These are phyloP conservation scores for Buteo buteo DNA, from an alignment of 2,113 vertebrate species.

Conservation along the genomic window DNA sequence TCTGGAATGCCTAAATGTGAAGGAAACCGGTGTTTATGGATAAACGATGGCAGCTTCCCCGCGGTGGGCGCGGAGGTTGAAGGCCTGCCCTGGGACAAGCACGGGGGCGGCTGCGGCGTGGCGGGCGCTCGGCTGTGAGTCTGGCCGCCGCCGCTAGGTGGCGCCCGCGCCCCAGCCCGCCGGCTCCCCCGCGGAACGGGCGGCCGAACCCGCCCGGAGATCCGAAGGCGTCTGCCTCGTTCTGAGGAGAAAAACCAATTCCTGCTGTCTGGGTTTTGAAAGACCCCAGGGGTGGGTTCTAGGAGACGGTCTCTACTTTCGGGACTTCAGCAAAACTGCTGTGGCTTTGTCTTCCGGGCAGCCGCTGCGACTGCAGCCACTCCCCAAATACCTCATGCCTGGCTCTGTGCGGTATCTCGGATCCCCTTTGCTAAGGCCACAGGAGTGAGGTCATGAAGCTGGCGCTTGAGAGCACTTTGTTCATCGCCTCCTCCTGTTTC, in stretches of 20 bases:
- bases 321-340: rapidly evolving
- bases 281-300: rapidly evolving
- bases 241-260: rapidly evolving
- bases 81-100: too few species aligned
- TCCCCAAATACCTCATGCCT: background rate
- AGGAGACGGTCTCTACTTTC: rapidly evolving
- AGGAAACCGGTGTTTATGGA: rapidly evolving
- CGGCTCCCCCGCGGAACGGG: background rate
- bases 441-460: background rate
- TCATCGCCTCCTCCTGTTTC: background rate
- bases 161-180: background rate
- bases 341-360: background rate
- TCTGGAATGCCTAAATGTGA: background rate
- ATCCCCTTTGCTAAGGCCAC: background rate
- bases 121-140: background rate
- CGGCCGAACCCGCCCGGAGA: background rate
- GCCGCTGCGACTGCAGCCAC: background rate
- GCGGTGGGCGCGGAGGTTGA: too few species aligned
- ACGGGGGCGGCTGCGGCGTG: background rate
- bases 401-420: rapidly evolving
- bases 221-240: rapidly evolving
- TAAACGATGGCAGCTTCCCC: rapidly evolving
- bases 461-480: background rate
- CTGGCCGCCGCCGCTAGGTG: background rate
- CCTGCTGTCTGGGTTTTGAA: rapidly evolving